Evolutionary conservation across 2,888 invertebrate species (phyloP), one percentile per base, ranked within the genome.

Genomic region (Aromia moschata): DNA sequence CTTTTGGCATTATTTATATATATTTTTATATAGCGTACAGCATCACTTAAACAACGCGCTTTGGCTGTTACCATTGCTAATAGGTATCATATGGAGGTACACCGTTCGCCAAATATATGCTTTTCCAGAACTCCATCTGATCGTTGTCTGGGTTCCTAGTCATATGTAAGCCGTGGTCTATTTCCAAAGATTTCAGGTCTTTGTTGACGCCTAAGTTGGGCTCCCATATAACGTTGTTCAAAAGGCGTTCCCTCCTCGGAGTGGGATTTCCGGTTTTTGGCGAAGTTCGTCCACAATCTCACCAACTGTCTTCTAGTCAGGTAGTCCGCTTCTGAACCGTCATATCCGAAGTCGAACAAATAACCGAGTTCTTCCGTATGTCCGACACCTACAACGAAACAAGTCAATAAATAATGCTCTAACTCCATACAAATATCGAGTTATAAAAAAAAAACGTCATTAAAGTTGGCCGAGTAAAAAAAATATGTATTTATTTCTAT

Each of bases 341-440:
- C 12, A 30, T 44, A n/a, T n/a, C 53, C 41, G 15, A 52, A 56
- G 36, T 68, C 64, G 30, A 63, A 70, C 11, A 67, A 30, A 30
- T 71, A 71, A 4, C 65, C 67, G 30, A 71, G 45, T 25, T 71
- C 70, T 51, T 71, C 70, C 12, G 65, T 65, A 40, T 71, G 70
- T 10, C 63, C 62, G 1, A 67, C 68, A 17, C 68, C 69, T 67
- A 45, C 38, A 60, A 63, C 10, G n/a, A n/a, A n/a, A n/a, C n/a
- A n/a, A n/a, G n/a, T n/a, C n/a, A n/a, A n/a, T n/a, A n/a, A n/a
- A n/a, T n/a, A n/a, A n/a, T n/a, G n/a, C n/a, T n/a, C n/a, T n/a
- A n/a, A n/a, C n/a, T n/a, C n/a, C n/a, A n/a, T n/a, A n/a, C n/a
- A n/a, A n/a, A n/a, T n/a, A n/a, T n/a, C n/a, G n/a, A n/a, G n/a